Evolutionary conservation across 2,888 invertebrate species (phyloP).

Genomic region (Scaptomyza caliginosa): DNA sequence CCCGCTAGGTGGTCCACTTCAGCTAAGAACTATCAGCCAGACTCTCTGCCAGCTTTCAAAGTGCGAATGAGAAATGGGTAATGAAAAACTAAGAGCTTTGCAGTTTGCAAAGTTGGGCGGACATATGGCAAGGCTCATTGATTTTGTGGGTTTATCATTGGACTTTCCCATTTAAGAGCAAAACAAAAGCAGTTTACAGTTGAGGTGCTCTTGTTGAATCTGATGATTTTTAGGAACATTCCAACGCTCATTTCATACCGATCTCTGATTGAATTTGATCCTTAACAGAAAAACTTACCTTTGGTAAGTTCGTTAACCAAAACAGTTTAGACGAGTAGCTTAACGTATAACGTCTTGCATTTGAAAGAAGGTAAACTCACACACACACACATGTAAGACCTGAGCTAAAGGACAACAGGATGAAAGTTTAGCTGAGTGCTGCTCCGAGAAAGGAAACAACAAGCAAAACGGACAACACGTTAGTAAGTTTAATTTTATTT

Average conservation of each 20-base stretch:
- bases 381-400: neutral
- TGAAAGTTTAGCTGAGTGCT: conserved; percentile 1
- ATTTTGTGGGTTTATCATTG: conserved; percentile 19
- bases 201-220: neutral
- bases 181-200: neutral
- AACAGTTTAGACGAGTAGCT: neutral
- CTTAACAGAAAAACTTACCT: conserved; percentile 7
- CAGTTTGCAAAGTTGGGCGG: neutral
- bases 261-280: neutral
- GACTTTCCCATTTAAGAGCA: neutral
- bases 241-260: neutral
- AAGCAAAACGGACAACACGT: conserved; percentile 26
- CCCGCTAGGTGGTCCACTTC: conserved; percentile 47
- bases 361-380: conserved; percentile 19
- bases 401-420: neutral
- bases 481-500: conserved; percentile 62
- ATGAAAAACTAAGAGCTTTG: neutral
- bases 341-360: conserved; percentile 28
- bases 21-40: conserved; percentile 28
- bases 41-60: neutral
- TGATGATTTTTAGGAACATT: neutral
- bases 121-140: conserved; percentile 66
- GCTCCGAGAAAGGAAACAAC: neutral
- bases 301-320: neutral
- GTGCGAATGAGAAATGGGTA: neutral